Evolutionary conservation across 64 coral and sea anemone species (phyloP), one percentile per base, ranked within the genome.

Genomic region (Anthopleura sola): DNA sequence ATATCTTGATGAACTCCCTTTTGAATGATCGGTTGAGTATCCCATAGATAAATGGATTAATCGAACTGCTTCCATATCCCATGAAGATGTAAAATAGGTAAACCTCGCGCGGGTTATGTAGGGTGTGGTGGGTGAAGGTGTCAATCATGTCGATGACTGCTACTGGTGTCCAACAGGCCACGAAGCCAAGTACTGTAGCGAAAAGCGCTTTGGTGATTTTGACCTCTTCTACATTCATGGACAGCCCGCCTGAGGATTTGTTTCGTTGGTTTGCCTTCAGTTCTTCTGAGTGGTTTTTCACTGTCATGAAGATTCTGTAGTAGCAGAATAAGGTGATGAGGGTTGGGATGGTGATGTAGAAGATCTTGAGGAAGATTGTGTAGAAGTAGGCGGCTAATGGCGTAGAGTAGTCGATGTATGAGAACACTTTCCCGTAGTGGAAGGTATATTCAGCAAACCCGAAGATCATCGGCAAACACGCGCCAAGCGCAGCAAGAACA

Each of bases 401-500:
- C 13, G 86, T 68, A 23, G 60, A 36, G 56, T 86, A 93, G 37
- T 85, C 55, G 51, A 88, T 88, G 57, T 83, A 93, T 13, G 84
- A 93, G 29, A 93, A 88, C 13, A 82, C 83, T 93, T 93, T 93
- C 6, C 91, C 91, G 48, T 88, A 88, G 55, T 93, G 91, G 3
- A 88, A 83, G 19, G 77, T 88, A 81, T 87, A 93, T 29, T 56
- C 55, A 3, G 91, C 86, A 78, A 78, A 89, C 2, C 56, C 83
- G 24, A 77, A 20, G 31, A 83, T 34, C 20, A 60, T 58, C 23
- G 87, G 83, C 31, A 93, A 56, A 54, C 86, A 82, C 0, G 91
- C 58, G 6, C 91, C 86, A 0, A 88, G 19, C 20, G 51, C 71
- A 10, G 91, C 91, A 10, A 91, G n/a, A 21, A 91, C 15, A 1